A percentile compares a stretch with the other conserved stretches of the same genome.
Conservation (phyloP, 2,113 vertebrate genomes). For the Pachyramphus minor region DNA sequence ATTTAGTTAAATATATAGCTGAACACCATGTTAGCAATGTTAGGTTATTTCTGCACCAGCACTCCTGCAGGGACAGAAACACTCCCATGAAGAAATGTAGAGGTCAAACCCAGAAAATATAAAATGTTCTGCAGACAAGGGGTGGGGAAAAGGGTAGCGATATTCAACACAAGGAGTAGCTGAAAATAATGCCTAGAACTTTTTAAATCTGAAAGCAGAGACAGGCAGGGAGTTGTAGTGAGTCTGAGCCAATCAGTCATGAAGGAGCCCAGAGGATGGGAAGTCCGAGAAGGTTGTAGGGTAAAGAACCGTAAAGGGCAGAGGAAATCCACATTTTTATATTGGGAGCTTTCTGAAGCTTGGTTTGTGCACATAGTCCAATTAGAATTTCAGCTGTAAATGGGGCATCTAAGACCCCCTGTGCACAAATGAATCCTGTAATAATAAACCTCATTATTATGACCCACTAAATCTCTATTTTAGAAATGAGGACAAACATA, state of each 20-base stretch:
- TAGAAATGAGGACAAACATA: not conserved
- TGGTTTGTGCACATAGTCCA: not conserved
- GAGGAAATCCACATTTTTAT: not conserved
- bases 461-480: not conserved
- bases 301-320: not conserved
- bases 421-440: not conserved
- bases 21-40: not conserved
- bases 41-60: not conserved
- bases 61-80: not conserved
- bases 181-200: not conserved
- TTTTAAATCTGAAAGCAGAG: not conserved
- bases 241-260: not conserved
- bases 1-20: not conserved
- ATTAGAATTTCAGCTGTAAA: not conserved
- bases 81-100: not conserved
- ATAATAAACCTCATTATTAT: not conserved
- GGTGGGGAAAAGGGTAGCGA: not conserved
- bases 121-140: not conserved
- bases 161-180: not conserved
- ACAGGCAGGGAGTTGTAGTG: not conserved
- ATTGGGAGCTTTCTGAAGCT: not conserved
- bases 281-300: not conserved
- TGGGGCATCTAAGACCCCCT: not conserved
- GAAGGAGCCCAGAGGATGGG: fast-evolving
- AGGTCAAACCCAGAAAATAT: not conserved